Percentiles rank a stretch among this genome's conserved stretches.
Conservation (phyloP, 1,140 invertebrate genomes). For the Harlomillsia oculata region DNA sequence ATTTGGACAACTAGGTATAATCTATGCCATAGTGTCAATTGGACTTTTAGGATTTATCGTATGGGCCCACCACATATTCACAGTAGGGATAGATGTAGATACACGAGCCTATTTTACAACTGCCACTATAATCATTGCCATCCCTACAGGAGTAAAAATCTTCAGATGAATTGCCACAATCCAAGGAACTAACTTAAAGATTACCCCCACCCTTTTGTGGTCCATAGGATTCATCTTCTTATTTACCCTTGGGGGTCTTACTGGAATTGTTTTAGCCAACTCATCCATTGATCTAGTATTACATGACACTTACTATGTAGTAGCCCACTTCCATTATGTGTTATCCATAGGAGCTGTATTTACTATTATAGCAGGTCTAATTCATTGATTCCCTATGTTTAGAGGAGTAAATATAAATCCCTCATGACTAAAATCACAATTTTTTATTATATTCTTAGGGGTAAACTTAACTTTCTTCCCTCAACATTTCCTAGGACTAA, state of each 20-base stretch:
- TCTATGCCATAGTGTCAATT: slow-evolving; percentile 41
- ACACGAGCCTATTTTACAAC: slow-evolving; percentile 62
- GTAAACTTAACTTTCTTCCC: slow-evolving; percentile 59
- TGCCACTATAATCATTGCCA: slow-evolving; percentile 61
- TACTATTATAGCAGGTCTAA: slow-evolving; percentile 57
- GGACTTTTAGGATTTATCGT: slow-evolving; percentile 54
- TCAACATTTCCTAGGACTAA: slow-evolving; percentile 62
- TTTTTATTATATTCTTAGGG: slow-evolving; percentile 49
- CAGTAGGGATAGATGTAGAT: slow-evolving; percentile 60
- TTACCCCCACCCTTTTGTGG: slow-evolving; percentile 50
- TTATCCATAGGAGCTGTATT: slow-evolving; percentile 59
- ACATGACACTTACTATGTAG: slow-evolving; percentile 66
- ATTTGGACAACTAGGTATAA: slow-evolving; percentile 40
- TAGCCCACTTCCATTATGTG: slow-evolving; percentile 63
- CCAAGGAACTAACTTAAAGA: slow-evolving; percentile 46
- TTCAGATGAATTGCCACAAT: slow-evolving; percentile 54
- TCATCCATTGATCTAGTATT: slow-evolving; percentile 59
- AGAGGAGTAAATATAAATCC: slow-evolving; percentile 48
- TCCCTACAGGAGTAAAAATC: slow-evolving; percentile 57
- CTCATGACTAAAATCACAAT: slow-evolving; percentile 39
- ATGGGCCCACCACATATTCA: slow-evolving; percentile 62
- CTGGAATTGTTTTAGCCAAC: slow-evolving; percentile 57
- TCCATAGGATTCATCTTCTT: slow-evolving; percentile 60
- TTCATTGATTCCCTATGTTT: slow-evolving; percentile 56
- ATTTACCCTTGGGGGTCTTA: slow-evolving; percentile 54